Conservation (phyloP, 2,888 invertebrate species). For the Clanis bilineata region DNA sequence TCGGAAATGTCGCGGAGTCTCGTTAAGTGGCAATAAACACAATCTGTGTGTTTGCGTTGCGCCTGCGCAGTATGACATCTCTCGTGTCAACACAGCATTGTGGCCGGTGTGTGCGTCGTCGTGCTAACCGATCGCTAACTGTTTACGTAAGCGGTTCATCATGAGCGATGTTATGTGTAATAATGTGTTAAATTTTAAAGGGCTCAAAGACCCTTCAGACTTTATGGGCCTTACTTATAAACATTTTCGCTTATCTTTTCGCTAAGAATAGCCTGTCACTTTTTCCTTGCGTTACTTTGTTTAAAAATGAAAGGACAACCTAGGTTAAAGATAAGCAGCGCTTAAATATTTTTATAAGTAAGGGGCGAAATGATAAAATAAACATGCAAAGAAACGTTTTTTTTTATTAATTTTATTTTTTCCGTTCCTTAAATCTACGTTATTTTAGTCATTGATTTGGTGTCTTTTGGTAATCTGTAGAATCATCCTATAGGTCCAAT, state of each 20-base stretch:
- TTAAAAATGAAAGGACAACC: too few relatives aligned
- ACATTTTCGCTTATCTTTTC: too few relatives aligned
- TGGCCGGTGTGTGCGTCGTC: constrained; percentile 58
- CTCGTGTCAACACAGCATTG: constrained; percentile 64
- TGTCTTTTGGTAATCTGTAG: too few relatives aligned
- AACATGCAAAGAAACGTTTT: not conserved
- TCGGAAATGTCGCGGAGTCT: constrained; percentile 74
- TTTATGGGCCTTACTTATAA: too few relatives aligned
- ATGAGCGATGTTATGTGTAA: constrained; percentile 29
- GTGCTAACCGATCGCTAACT: constrained; percentile 70
- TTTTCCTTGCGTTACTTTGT: too few relatives aligned
- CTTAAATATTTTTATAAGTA: too few relatives aligned
- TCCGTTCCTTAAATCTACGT: too few relatives aligned
- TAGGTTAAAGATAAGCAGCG: too few relatives aligned
- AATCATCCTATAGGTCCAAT: too few relatives aligned
- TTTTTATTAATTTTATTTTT: not conserved
- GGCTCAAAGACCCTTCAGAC: constrained; percentile 4
- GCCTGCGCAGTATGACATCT: constrained; percentile 69
- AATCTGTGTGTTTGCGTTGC: constrained; percentile 71
- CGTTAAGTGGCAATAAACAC: constrained; percentile 82
- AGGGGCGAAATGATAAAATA: not conserved
- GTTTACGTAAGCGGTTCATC: constrained; percentile 61
- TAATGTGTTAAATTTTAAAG: constrained; percentile 19
- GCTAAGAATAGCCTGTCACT: too few relatives aligned
- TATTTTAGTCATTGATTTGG: too few relatives aligned